A percentile compares a stretch with the other conserved stretches of the same genome.
phyloP scores from a whole-genome alignment of 1,140 invertebrate species.

The Brachionus sp. region DNA sequence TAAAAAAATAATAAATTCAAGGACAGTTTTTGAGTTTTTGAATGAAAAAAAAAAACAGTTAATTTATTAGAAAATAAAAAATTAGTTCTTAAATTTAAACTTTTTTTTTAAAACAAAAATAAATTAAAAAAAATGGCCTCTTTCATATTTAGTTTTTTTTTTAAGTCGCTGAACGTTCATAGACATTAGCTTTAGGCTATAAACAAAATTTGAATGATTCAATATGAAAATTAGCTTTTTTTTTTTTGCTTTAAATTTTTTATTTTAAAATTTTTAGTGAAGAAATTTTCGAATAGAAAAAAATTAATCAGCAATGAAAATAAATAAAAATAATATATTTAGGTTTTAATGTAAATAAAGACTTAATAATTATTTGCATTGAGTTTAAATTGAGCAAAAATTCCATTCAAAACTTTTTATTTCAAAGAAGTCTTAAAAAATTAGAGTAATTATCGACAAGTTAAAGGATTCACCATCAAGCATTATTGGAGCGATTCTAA shows the following conservation, averaged over 20 bases:
- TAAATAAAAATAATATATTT: background rate
- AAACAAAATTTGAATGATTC: no score
- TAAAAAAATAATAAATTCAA: no score
- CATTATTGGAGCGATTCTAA: background rate
- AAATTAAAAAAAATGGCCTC: no score
- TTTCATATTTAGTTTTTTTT: no score
- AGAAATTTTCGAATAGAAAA: background rate
- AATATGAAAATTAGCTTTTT: no score
- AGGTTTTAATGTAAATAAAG: background rate
- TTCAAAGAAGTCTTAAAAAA: background rate
- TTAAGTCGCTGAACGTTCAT: no score
- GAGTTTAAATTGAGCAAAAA: background rate
- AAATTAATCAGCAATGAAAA: background rate
- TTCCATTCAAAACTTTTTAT: background rate
- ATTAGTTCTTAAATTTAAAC: no score
- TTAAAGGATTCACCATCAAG: conserved; percentile 15
- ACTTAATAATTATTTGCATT: background rate
- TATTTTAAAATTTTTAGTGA: background rate
- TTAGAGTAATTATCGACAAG: background rate
- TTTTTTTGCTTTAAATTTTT: background rate
- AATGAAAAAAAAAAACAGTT: no score
- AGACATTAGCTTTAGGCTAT: no score
- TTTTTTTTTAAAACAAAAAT: no score
- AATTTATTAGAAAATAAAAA: no score
- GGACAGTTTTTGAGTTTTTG: no score